A percentile compares a stretch with the other conserved stretches of the same genome.
These are phyloP conservation scores for Silurus meridionalis DNA, from an alignment of 2,113 vertebrate genomes.

Conservation along the genomic window DNA sequence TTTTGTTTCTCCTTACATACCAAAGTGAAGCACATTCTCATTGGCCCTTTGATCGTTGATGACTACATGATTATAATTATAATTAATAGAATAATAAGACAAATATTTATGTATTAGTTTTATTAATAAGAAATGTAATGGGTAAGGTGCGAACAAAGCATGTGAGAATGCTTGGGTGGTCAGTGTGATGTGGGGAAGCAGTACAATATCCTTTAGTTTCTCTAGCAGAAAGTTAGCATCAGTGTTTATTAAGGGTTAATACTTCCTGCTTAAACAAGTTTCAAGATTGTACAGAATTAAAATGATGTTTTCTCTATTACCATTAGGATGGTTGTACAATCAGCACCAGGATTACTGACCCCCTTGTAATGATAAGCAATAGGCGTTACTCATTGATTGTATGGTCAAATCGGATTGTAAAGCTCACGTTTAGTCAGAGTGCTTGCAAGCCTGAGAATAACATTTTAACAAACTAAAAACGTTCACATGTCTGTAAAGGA, in stretches of 20 bases:
- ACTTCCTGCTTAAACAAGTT: not conserved
- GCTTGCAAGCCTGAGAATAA: not conserved
- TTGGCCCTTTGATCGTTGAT: no score
- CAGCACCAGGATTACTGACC: not conserved
- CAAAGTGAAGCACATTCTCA: not conserved
- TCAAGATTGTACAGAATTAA: not conserved
- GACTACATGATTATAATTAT: no score
- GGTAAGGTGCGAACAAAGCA: no score
- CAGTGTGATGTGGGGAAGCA: not conserved
- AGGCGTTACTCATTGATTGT: not conserved
- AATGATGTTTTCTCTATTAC: not conserved
- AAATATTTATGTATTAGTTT: not conserved
- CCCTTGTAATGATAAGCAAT: not conserved
- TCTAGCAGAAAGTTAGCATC: not conserved
- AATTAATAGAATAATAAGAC: no score
- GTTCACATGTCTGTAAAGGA: not conserved
- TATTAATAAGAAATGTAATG: not conserved
- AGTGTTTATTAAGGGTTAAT: not conserved
- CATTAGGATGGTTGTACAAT: not conserved
- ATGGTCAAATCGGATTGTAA: not conserved
- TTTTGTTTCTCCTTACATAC: not conserved
- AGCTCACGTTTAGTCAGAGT: not conserved
- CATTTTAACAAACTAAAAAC: not conserved
- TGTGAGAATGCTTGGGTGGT: not conserved
- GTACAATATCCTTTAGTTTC: not conserved